Evolutionary conservation across 2,888 invertebrate species (phyloP).

Genomic region (Sphaerophoria rueppellii): DNA sequence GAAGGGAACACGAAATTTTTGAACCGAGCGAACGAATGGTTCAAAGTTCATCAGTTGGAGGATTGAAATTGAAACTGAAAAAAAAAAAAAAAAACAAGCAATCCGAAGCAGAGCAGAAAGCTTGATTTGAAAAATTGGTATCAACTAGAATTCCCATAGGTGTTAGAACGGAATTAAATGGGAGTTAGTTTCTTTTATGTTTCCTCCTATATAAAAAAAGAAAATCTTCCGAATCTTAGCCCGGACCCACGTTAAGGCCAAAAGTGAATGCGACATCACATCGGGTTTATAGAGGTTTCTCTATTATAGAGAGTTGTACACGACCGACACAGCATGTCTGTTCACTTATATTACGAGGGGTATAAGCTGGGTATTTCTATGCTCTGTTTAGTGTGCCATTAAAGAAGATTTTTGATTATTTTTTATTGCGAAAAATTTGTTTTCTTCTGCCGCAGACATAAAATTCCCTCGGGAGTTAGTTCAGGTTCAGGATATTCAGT

Average conservation of each 20-base stretch:
- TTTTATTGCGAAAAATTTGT: constrained; percentile 71
- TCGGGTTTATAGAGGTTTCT: constrained; percentile 39
- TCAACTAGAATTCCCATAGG: constrained; percentile 69
- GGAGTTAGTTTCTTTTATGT: constrained; percentile 66
- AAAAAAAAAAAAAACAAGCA: neutral
- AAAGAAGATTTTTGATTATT: constrained; percentile 69
- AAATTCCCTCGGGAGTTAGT: constrained; percentile 47
- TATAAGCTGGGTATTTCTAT: neutral
- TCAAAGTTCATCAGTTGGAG: constrained; percentile 57
- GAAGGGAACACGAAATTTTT: constrained; percentile 53
- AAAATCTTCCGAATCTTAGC: constrained; percentile 12
- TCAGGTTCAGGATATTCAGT: constrained; percentile 41
- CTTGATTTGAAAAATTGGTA: constrained; percentile 56
- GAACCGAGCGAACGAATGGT: constrained; percentile 24
- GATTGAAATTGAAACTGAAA: constrained; percentile 17
- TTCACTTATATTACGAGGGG: constrained; percentile 31
- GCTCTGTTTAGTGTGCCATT: constrained; percentile 23
- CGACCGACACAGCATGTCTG: neutral
- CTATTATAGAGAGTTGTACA: constrained; percentile 37
- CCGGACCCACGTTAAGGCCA: constrained; percentile 33
- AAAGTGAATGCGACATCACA: constrained; percentile 59
- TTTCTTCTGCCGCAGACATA: constrained; percentile 68
- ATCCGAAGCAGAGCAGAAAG: constrained; percentile 23
- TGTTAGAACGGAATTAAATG: constrained; percentile 68
- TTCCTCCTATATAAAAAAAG: constrained; percentile 45